Conservation (phyloP, 2,888 invertebrate genomes). For the Patella pellucida region DNA sequence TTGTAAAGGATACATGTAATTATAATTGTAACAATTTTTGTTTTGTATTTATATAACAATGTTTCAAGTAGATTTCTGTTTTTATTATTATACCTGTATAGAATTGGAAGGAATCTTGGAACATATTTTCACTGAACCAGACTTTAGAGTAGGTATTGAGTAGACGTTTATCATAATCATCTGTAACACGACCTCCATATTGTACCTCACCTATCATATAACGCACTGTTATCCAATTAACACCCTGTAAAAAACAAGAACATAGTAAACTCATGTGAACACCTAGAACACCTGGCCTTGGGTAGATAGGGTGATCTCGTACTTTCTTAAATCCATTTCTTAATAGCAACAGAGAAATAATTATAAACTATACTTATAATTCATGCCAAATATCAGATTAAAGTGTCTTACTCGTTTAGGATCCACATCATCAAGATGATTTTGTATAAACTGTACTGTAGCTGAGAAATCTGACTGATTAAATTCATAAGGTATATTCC, state of each 20-base stretch:
- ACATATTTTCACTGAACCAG: constrained; percentile 93
- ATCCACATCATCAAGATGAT: constrained; percentile 96
- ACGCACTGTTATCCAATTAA: constrained; percentile 96
- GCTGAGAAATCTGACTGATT: constrained; percentile 97
- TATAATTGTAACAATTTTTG: not conserved
- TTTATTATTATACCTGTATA: constrained; percentile 77
- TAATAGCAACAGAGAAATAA: too few relatives aligned
- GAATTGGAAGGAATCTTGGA: constrained; percentile 91
- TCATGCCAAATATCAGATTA: too few relatives aligned
- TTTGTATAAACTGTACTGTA: constrained; percentile 94
- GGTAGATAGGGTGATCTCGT: too few relatives aligned
- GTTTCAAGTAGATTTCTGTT: too few relatives aligned
- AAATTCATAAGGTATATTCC: constrained; percentile 98
- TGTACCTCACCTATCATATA: constrained; percentile 95
- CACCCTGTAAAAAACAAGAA: constrained; percentile 75
- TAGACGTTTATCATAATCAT: constrained; percentile 95
- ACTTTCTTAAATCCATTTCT: too few relatives aligned
- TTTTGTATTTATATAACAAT: too few relatives aligned
- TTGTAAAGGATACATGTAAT: not conserved
- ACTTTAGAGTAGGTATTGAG: constrained; percentile 90
- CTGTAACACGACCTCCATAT: constrained; percentile 92
- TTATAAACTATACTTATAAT: too few relatives aligned
- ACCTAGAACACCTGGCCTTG: too few relatives aligned
- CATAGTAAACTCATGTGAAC: too few relatives aligned
- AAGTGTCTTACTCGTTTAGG: constrained; percentile 81